These are phyloP conservation scores for Archilochus colubris DNA, from an alignment of 2,113 vertebrate species.

Conservation along the genomic window DNA sequence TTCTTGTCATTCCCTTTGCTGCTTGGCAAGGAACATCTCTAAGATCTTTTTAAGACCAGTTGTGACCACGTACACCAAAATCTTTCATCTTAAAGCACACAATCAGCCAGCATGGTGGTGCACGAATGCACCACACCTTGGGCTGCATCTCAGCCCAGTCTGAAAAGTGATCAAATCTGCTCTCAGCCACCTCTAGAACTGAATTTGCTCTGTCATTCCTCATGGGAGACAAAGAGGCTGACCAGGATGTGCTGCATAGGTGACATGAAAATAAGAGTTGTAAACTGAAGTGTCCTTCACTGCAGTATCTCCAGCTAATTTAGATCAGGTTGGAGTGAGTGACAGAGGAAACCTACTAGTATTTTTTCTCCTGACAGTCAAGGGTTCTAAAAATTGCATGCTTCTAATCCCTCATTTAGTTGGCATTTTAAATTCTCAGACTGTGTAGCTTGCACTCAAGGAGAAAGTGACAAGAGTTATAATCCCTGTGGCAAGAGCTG, in stretches of 20 bases:
- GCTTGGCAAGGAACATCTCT: neutral
- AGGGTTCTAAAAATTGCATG: constrained; percentile 49
- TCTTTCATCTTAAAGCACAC: neutral
- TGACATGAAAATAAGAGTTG: constrained; percentile 1
- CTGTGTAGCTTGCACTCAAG: neutral
- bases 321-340: constrained; percentile 28
- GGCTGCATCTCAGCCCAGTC: neutral
- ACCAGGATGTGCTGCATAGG: neutral
- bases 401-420: constrained; percentile 55
- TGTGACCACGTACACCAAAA: neutral
- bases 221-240: neutral
- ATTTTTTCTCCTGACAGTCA: constrained; percentile 27
- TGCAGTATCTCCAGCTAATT: constrained; percentile 25
- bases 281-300: constrained; percentile 42
- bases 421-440: constrained; percentile 36
- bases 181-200: neutral
- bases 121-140: rapidly evolving
- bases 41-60: neutral
- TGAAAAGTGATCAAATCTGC: neutral
- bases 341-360: constrained; percentile 40
- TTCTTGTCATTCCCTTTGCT: neutral
- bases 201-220: neutral
- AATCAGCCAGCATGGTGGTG: neutral
- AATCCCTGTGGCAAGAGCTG: constrained; percentile 26
- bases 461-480: constrained; percentile 55